Percentiles rank a stretch among this genome's conserved stretches.
phyloP scores from a whole-genome alignment of 30 jellyfish, hydroid and myxozoan species.

The Sanderia malayensis region DNA sequence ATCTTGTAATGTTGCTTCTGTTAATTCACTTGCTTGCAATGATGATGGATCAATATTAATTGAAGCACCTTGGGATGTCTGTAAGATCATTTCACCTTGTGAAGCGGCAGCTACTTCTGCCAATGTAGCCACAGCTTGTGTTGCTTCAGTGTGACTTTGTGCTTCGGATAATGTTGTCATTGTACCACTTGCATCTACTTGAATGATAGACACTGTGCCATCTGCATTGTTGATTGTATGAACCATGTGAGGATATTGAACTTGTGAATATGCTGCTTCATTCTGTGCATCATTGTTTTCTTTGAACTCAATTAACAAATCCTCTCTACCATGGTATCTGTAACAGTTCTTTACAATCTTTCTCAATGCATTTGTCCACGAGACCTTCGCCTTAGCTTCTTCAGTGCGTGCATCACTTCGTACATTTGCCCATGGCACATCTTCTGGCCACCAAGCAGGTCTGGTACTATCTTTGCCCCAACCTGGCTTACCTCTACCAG shows the following conservation, averaged over 20 bases:
- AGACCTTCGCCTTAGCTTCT: conserved; percentile 80
- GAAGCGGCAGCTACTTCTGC: conserved; percentile 99
- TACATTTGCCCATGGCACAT: conserved; percentile 99
- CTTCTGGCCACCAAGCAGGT: conserved; percentile 99
- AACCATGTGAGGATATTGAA: conserved; percentile 93
- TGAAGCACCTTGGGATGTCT: conserved; percentile 53
- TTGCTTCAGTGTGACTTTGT: conserved; percentile 91
- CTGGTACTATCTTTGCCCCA: conserved; percentile 98
- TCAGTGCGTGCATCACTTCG: conserved; percentile 97
- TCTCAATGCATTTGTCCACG: conserved; percentile 97
- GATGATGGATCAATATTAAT: conserved; percentile 68
- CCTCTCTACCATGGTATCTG: conserved; percentile 91
- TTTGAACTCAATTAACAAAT: conserved; percentile 80
- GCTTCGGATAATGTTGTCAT: conserved; percentile 92
- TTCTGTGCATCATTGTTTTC: conserved; percentile 55
- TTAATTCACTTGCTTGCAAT: conserved; percentile 59
- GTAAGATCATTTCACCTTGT: conserved; percentile 81
- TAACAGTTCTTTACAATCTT: conserved; percentile 88
- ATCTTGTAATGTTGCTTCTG: conserved; percentile 85
- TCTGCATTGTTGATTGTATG: conserved; percentile 97
- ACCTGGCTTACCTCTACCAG: conserved; percentile 99
- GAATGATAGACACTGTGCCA: conserved; percentile 95
- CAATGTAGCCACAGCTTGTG: conserved; percentile 97
- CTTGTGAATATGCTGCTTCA: conserved; percentile 69
- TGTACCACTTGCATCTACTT: conserved; percentile 97